Conservation (phyloP, 2,113 vertebrate genomes). For the Oreochromis tanganicae region DNA sequence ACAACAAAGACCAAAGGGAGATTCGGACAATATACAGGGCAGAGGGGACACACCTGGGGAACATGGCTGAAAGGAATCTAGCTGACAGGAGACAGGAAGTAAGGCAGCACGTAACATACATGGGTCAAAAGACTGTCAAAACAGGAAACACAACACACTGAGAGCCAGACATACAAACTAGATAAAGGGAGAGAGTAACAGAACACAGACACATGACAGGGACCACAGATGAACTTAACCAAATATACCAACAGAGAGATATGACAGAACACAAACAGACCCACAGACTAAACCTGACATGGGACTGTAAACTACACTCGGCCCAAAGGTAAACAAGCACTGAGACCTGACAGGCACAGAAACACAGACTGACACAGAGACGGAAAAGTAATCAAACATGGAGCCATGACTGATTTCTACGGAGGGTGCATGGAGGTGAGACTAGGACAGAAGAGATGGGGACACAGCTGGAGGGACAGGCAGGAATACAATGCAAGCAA, state of each 20-base stretch:
- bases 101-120: background rate
- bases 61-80: background rate
- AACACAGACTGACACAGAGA: background rate
- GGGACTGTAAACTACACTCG: background rate
- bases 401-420: background rate
- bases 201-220: background rate
- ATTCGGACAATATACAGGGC: background rate
- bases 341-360: background rate
- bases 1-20: background rate
- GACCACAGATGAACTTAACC: background rate
- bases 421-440: background rate
- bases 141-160: background rate
- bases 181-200: background rate
- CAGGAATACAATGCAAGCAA: background rate
- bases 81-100: background rate
- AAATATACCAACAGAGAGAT: background rate
- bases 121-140: background rate
- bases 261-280: background rate
- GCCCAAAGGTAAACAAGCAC: background rate
- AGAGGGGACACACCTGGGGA: background rate
- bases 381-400: background rate
- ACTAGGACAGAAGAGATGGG: background rate
- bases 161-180: background rate
- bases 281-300: background rate
- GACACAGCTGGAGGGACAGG: background rate